Percentiles rank a stretch among this genome's conserved stretches.
Evolutionary conservation across 2,797 vertebrate genomes (phyloP).

Genomic region (Manis crassicaudata): DNA sequence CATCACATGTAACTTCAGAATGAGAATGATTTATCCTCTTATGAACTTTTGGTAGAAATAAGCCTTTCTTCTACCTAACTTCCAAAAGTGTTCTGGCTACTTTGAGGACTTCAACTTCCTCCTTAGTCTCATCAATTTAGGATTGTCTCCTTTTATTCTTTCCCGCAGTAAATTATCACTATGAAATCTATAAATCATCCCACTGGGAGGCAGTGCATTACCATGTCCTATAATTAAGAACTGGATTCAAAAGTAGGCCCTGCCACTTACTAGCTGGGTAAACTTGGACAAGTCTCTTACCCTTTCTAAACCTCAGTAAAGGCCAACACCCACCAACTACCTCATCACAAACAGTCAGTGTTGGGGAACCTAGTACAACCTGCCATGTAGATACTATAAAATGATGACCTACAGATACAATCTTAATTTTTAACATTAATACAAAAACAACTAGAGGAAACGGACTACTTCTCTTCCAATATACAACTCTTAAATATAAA

Average conservation of each 20-base stretch:
- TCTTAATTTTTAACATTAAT: constrained; percentile 24
- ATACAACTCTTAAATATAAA: constrained; percentile 28
- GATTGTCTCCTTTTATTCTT: constrained; percentile 33
- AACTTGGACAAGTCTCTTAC: constrained; percentile 59
- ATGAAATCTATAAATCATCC: constrained; percentile 70
- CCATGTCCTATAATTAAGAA: constrained; percentile 9
- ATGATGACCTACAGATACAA: neutral
- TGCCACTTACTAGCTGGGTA: constrained; percentile 14
- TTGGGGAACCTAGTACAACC: constrained; percentile 29
- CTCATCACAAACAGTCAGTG: constrained; percentile 25
- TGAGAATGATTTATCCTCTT: constrained; percentile 5
- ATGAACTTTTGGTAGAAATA: constrained; percentile 37
- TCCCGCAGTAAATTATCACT: constrained; percentile 29
- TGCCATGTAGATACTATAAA: neutral
- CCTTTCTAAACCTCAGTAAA: constrained; percentile 45
- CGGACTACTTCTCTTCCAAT: constrained; percentile 44
- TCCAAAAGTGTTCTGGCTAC: neutral
- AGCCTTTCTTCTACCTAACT: constrained; percentile 19
- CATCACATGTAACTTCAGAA: constrained; percentile 41
- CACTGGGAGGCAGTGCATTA: constrained; percentile 72
- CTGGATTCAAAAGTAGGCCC: constrained; percentile 48
- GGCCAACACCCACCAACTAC: constrained; percentile 2
- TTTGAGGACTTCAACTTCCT: constrained; percentile 47
- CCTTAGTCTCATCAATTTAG: constrained; percentile 26
- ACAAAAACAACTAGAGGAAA: constrained; percentile 55